Conservation (phyloP, 2,888 invertebrate species). For the Oasisia sp. region DNA sequence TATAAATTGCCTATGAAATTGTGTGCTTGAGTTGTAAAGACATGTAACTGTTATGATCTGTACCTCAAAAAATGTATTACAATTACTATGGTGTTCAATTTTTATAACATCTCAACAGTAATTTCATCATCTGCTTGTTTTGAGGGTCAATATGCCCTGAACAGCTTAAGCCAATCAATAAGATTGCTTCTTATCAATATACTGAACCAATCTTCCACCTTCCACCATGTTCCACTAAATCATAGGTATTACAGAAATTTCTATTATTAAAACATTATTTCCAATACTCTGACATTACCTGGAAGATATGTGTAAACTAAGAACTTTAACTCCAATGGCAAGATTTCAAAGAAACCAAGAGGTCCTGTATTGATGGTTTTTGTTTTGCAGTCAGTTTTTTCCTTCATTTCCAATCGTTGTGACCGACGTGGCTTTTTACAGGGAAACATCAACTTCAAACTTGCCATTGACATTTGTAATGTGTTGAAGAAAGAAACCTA, state of each 20-base stretch:
- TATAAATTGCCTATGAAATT: no score
- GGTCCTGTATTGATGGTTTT: slow-evolving; percentile 48
- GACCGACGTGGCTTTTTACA: slow-evolving; percentile 61
- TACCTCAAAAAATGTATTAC: no score
- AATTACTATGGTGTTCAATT: no score
- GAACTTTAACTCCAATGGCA: slow-evolving; percentile 62
- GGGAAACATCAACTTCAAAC: slow-evolving; percentile 31
- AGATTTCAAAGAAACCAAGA: slow-evolving; percentile 58
- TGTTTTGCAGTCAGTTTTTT: slow-evolving; percentile 47
- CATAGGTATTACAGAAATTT: neutral
- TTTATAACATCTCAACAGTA: slow-evolving; percentile 18
- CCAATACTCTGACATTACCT: slow-evolving; percentile 45
- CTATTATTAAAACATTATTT: neutral
- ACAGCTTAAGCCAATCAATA: no score
- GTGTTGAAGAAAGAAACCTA: neutral
- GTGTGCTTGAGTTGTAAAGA: no score
- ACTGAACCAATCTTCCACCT: no score
- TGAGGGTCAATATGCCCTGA: neutral
- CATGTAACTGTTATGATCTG: no score
- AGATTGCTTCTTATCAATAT: no score
- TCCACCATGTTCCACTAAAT: no score
- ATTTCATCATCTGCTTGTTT: no score
- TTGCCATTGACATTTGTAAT: slow-evolving; percentile 6
- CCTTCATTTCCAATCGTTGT: slow-evolving; percentile 54
- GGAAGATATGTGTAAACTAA: slow-evolving; percentile 56